phyloP scores from a whole-genome alignment of 2,113 vertebrate species.

The Dissostichus mawsoni region DNA sequence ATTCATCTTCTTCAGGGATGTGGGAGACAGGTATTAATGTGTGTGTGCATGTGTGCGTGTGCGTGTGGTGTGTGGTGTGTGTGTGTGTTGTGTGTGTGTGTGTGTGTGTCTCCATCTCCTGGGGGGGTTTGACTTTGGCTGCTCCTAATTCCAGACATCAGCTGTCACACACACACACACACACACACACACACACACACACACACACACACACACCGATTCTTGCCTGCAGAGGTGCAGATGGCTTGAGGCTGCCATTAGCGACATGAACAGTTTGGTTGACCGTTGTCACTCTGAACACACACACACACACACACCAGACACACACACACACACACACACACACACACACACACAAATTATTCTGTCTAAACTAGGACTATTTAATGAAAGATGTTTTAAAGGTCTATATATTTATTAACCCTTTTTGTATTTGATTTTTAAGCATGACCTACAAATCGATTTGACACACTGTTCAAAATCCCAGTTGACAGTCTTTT shows the following conservation, averaged over 20 bases:
- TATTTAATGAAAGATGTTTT: too few relatives aligned
- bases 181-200: too few relatives aligned
- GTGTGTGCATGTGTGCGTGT: neutral
- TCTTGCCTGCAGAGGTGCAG: constrained; percentile 42
- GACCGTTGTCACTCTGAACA: constrained; percentile 10
- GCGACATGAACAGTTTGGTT: constrained; percentile 49
- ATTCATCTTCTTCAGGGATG: neutral
- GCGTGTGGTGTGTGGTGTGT: neutral
- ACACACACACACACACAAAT: constrained; percentile 7
- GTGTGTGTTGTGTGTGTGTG: neutral
- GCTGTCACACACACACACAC: constrained; percentile 38
- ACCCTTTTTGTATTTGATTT: too few relatives aligned
- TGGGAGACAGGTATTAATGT: neutral
- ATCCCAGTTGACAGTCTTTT: too few relatives aligned
- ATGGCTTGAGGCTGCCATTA: constrained; percentile 53
- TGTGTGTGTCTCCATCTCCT: constrained; percentile 30
- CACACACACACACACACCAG: too few relatives aligned
- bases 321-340: too few relatives aligned
- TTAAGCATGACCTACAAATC: too few relatives aligned
- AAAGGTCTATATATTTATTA: too few relatives aligned
- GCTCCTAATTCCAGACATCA: constrained; percentile 64
- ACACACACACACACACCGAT: constrained; percentile 8
- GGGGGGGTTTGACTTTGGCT: constrained; percentile 45
- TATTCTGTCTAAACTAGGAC: too few relatives aligned
- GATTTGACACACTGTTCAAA: too few relatives aligned